Evolutionary conservation across 2,888 invertebrate species (phyloP), one percentile per base, ranked within the genome.

Genomic region (Muscina levida): DNA sequence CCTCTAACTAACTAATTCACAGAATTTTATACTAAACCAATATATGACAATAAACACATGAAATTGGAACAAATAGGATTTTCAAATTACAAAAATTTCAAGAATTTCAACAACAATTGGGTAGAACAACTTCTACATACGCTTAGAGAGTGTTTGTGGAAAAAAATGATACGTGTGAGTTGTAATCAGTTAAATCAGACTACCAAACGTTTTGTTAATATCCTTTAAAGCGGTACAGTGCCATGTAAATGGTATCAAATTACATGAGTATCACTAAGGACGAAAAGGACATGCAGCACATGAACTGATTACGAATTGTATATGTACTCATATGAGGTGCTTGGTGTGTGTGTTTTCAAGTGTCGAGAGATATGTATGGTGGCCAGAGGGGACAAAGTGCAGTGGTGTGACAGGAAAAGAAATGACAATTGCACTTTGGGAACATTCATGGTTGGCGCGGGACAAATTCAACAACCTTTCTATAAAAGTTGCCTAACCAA

Each of bases 1-100:
- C n/a, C n/a, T n/a, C n/a, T n/a, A n/a, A n/a, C n/a, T n/a, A n/a
- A n/a, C n/a, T n/a, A n/a, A n/a, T n/a, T n/a, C n/a, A n/a, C n/a
- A n/a, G n/a, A n/a, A n/a, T n/a, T n/a, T n/a, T n/a, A 68, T 62
- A 37, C 42, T 19, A 81, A 85, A 76, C 85, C 85, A 84, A 83
- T 83, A 84, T 79, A 73, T 67, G 53, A 68, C 79, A 84, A 83
- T 79, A 78, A 84, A 42, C 6, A 72, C 8, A 19, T n/a, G 39
- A 59, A 84, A 82, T 83, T 80, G 83, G 82, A 79, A 80, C 57
- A 77, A 66, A 75, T 68, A 48, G 8, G 19, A 76, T 66, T 65
- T 59, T 80, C 56, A 72, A 67, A 79, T 71, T 53, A 67, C 72
- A 66, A 42, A 76, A 73, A 71, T 67, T 48, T 71, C 66, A 56